A percentile compares a stretch with the other conserved stretches of the same genome.
These are phyloP conservation scores for Pecten maximus DNA, from an alignment of 2,888 invertebrate species.

Conservation along the genomic window DNA sequence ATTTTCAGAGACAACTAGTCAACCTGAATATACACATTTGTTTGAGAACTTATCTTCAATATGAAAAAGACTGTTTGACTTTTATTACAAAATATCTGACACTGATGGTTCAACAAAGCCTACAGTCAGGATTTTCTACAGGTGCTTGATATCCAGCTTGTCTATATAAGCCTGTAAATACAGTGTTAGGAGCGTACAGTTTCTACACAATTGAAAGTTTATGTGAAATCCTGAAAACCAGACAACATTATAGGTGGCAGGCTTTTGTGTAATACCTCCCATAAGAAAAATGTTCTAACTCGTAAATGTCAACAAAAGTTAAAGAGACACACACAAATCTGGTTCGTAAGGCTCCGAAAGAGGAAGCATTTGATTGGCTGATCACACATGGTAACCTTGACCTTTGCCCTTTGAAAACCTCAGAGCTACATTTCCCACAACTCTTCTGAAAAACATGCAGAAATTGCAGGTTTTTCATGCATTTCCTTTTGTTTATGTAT, in stretches of 20 bases:
- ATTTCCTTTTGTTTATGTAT: slow-evolving; percentile 5
- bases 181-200: background rate
- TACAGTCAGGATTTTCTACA: background rate
- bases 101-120: background rate
- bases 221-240: background rate
- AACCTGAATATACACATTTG: background rate
- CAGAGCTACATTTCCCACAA: background rate
- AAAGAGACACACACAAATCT: background rate
- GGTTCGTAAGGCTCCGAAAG: background rate
- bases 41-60: background rate
- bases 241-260: background rate
- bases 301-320: slow-evolving; percentile 16
- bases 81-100: background rate
- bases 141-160: background rate
- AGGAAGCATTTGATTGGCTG: background rate
- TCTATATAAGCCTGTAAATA: background rate
- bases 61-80: background rate
- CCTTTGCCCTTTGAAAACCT: background rate
- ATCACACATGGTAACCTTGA: background rate
- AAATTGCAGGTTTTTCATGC: slow-evolving; percentile 8
- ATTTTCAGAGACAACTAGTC: background rate
- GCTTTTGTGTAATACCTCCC: background rate
- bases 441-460: background rate
- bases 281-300: background rate
- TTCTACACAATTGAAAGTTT: background rate